These are phyloP conservation scores for Myotis vivesi DNA, from an alignment of 2,797 vertebrate genomes.

Conservation along the genomic window DNA sequence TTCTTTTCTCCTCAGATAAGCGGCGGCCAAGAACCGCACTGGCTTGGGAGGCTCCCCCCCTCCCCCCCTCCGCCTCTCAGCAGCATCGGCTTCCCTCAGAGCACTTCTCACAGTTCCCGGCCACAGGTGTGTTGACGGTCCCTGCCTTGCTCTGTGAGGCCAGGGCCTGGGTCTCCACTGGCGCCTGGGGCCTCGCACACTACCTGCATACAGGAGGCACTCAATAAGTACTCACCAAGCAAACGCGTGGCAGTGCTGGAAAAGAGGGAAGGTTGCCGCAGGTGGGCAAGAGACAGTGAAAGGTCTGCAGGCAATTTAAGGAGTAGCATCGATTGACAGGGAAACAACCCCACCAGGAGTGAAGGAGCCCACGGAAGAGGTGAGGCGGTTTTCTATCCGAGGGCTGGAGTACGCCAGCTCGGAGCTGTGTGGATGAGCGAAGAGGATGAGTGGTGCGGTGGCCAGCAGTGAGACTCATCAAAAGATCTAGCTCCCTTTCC, in stretches of 20 bases:
- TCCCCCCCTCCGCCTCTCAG: not conserved
- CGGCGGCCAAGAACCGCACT: not conserved
- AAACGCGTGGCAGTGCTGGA: not conserved
- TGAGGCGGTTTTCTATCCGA: not conserved
- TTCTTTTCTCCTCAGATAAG: not conserved
- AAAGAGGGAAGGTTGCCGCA: not conserved
- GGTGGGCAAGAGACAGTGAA: not conserved
- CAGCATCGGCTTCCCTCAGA: not conserved
- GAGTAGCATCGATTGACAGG: not conserved
- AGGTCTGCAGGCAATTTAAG: not conserved
- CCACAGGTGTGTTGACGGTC: not conserved
- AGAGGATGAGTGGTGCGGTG: too few relatives aligned
- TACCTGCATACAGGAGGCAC: not conserved
- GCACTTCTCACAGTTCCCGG: not conserved
- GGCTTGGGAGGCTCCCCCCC: not conserved
- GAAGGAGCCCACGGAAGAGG: not conserved
- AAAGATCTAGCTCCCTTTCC: not conserved
- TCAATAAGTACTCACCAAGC: not conserved
- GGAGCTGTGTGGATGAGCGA: not conserved
- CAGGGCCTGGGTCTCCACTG: not conserved
- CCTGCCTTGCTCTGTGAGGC: not conserved
- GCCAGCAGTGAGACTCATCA: not conserved
- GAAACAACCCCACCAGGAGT: not conserved
- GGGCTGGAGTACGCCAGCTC: not conserved
- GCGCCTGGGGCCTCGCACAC: not conserved